Conservation (phyloP, 1,140 invertebrate genomes). For the Diprion similis region DNA sequence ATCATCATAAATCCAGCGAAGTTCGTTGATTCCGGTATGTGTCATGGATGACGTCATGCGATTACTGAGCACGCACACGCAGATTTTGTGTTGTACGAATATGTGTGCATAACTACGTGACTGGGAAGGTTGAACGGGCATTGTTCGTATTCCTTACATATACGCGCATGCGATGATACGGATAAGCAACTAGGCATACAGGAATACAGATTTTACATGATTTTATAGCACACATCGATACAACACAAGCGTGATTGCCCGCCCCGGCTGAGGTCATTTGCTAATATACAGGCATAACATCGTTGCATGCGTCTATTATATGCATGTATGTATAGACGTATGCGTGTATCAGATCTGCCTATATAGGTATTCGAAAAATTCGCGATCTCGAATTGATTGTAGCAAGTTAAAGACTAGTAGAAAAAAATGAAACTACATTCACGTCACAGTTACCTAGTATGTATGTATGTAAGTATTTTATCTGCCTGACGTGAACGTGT, state of each 20-base stretch:
- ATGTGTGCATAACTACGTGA: neutral
- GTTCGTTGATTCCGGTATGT: constrained; percentile 7
- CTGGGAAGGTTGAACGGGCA: neutral
- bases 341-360: no score
- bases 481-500: no score
- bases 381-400: no score
- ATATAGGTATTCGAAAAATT: no score
- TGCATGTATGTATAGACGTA: no score
- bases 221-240: neutral
- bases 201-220: no score
- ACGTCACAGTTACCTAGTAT: no score
- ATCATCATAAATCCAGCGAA: neutral
- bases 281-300: neutral
- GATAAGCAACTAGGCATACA: no score
- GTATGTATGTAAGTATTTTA: no score
- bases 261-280: neutral
- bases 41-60: neutral
- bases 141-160: neutral
- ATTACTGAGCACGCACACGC: neutral
- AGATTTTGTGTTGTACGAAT: neutral
- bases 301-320: no score
- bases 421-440: no score
- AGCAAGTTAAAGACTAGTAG: no score
- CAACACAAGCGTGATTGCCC: neutral
- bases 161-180: neutral